Evolutionary conservation across 2,113 vertebrate species (phyloP).

Genomic region (Perognathus longimembris): DNA sequence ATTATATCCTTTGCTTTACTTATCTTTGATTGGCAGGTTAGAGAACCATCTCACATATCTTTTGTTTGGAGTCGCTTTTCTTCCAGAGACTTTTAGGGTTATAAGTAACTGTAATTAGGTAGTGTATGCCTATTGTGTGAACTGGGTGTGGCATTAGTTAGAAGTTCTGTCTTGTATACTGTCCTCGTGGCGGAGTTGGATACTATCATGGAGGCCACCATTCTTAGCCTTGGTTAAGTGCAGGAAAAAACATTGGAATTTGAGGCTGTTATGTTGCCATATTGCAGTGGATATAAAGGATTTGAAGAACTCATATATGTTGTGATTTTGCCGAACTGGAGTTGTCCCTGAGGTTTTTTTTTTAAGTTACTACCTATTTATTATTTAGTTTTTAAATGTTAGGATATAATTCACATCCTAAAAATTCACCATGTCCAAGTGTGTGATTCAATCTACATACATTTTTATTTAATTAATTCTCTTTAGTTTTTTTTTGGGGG

Average conservation of each 20-base stretch:
- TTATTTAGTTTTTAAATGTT: not conserved
- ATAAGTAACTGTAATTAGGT: not conserved
- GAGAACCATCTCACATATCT: conserved; percentile 21
- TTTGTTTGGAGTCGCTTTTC: conserved; percentile 46
- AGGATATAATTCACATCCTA: conserved; percentile 10
- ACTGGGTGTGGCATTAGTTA: not conserved
- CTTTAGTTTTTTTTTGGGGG: not conserved
- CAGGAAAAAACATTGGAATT: conserved; percentile 24
- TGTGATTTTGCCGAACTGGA: conserved; percentile 29
- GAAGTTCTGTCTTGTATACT: conserved; percentile 10
- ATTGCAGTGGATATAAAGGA: not conserved
- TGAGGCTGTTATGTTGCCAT: not conserved
- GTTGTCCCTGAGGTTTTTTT: not conserved
- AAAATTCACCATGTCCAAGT: conserved; percentile 5
- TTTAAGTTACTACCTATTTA: not conserved
- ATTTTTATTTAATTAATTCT: not conserved
- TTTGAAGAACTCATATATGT: not conserved
- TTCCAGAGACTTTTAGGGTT: not conserved
- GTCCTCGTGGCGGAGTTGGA: not conserved
- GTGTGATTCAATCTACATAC: not conserved
- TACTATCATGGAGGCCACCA: not conserved
- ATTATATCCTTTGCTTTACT: conserved; percentile 52
- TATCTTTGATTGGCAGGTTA: conserved; percentile 58
- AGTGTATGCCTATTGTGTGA: conserved; percentile 8
- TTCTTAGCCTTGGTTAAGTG: not conserved